Conservation (phyloP, 2,797 vertebrate species). For the Cetoscarus ocellatus region DNA sequence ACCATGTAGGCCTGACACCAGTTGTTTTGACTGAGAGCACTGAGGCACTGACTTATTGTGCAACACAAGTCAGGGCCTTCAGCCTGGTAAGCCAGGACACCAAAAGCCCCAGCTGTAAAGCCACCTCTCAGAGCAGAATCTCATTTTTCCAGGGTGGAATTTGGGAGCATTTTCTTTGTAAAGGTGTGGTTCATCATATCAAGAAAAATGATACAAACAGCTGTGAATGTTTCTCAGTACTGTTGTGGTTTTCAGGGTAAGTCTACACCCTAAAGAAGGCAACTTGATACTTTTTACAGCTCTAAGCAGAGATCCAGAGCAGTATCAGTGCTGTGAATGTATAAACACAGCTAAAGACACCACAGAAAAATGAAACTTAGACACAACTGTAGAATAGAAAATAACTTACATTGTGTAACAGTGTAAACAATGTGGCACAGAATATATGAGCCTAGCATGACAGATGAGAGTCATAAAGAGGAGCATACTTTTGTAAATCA, state of each 20-base stretch:
- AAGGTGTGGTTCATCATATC: constrained; percentile 28
- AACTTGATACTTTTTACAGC: neutral
- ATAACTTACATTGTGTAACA: neutral
- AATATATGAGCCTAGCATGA: neutral
- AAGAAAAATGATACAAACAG: constrained; percentile 2
- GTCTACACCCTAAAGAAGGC: constrained; percentile 10
- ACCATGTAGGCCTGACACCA: constrained; percentile 69
- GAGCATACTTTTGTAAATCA: too few species aligned
- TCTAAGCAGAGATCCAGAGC: constrained; percentile 1
- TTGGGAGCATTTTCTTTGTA: constrained; percentile 16
- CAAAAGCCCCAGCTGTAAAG: constrained; percentile 30
- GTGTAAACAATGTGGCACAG: constrained; percentile 6
- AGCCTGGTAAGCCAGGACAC: constrained; percentile 18
- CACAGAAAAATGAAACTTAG: constrained; percentile 1
- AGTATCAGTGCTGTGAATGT: constrained; percentile 8
- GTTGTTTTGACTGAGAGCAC: constrained; percentile 84
- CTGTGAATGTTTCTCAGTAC: constrained; percentile 10
- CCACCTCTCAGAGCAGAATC: constrained; percentile 9
- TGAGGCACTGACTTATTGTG: constrained; percentile 77
- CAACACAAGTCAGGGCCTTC: constrained; percentile 58
- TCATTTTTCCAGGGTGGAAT: constrained; percentile 19
- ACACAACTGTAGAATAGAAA: neutral
- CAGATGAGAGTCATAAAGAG: neutral
- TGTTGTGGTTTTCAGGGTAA: constrained; percentile 12
- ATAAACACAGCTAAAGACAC: constrained; percentile 2